phyloP scores from a whole-genome alignment of 1,140 invertebrate species.

The Pseudoatta argentina region DNA sequence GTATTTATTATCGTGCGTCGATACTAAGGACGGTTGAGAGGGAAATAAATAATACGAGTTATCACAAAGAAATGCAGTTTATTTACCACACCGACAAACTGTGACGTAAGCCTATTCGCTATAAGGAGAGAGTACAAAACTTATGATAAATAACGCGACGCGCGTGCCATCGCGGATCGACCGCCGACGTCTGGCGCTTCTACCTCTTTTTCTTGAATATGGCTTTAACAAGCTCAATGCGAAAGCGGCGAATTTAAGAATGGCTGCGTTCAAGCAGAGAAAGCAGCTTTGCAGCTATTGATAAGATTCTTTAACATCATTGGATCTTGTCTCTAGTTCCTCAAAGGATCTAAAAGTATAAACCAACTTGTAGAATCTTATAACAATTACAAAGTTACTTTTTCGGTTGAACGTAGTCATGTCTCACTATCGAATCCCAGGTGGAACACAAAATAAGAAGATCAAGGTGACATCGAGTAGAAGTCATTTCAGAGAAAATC shows the following conservation, averaged over 20 bases:
- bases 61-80: constrained; percentile 86
- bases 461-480: no score
- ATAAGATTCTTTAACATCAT: no score
- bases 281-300: no score
- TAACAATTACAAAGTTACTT: no score
- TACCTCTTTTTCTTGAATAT: constrained; percentile 23
- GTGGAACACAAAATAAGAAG: no score
- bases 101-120: constrained; percentile 79
- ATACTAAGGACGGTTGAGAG: constrained; percentile 77
- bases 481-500: no score
- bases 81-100: constrained; percentile 86
- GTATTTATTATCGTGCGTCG: constrained; percentile 32
- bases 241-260: constrained; percentile 56
- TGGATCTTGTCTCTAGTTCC: no score
- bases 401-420: no score
- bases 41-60: constrained; percentile 86
- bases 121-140: constrained; percentile 74
- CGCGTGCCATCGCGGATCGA: neutral
- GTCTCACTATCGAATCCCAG: constrained; percentile 19
- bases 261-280: no score
- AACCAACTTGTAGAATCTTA: no score
- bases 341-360: no score
- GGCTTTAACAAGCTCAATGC: constrained; percentile 58
- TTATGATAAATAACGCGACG: constrained; percentile 45
- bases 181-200: neutral